phyloP scores from a whole-genome alignment of 2,113 vertebrate genomes.

The Ammodytes marinus region DNA sequence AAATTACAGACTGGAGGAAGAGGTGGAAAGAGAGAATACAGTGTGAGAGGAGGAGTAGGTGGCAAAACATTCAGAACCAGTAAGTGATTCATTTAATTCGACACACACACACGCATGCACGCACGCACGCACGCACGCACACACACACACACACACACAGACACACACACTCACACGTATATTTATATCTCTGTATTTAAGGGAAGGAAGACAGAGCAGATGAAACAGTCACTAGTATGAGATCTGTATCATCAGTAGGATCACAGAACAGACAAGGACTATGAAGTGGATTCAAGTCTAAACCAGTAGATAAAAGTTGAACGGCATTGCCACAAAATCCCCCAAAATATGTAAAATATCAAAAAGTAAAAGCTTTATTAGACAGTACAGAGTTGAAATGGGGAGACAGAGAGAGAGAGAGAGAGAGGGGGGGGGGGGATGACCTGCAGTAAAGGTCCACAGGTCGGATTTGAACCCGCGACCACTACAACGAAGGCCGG shows the following conservation, averaged over 20 bases:
- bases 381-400: no score
- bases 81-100: slow-evolving; percentile 38
- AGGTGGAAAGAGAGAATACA: slow-evolving; percentile 23
- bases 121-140: not conserved
- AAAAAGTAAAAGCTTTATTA: no score
- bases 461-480: no score
- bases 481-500: no score
- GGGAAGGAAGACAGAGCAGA: slow-evolving; percentile 14
- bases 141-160: slow-evolving; percentile 12
- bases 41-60: slow-evolving; percentile 8
- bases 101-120: not conserved
- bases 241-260: not conserved
- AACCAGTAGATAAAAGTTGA: not conserved
- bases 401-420: no score
- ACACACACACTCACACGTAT: slow-evolving; percentile 13
- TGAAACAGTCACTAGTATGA: slow-evolving; percentile 30
- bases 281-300: not conserved
- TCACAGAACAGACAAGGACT: not conserved
- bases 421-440: no score
- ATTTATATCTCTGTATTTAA: slow-evolving; percentile 19
- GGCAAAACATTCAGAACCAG: not conserved
- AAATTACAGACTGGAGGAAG: slow-evolving; percentile 28
- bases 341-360: not conserved
- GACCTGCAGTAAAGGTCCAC: no score
- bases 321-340: not conserved